These are phyloP conservation scores for Drosophila eugracilis DNA, from an alignment of 1,140 invertebrate genomes.

Conservation along the genomic window DNA sequence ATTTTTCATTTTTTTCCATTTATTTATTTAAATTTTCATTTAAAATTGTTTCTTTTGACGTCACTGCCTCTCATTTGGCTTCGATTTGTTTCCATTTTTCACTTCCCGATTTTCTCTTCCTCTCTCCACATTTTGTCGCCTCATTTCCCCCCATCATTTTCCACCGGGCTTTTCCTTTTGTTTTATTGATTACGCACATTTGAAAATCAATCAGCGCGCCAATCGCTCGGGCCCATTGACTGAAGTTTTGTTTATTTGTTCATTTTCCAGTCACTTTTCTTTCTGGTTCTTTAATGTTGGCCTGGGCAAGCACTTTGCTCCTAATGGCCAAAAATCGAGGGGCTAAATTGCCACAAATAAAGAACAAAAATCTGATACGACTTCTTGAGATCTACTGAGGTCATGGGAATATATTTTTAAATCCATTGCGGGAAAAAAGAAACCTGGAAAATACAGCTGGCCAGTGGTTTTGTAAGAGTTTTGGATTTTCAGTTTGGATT, in stretches of 20 bases:
- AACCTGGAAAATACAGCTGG: background rate
- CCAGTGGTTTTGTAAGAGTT: no score
- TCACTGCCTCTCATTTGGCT: slow-evolving; percentile 19
- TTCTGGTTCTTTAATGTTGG: slow-evolving; percentile 23
- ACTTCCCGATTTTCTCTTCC: background rate
- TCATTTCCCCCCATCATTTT: slow-evolving; percentile 6
- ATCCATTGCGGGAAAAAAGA: background rate
- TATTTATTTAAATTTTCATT: slow-evolving; percentile 60
- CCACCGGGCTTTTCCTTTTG: slow-evolving; percentile 28
- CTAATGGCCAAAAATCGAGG: slow-evolving; percentile 45
- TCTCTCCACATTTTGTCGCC: slow-evolving; percentile 11
- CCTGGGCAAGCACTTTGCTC: slow-evolving; percentile 47
- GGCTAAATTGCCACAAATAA: slow-evolving; percentile 40
- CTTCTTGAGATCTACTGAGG: slow-evolving; percentile 13
- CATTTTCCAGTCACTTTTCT: slow-evolving; percentile 34
- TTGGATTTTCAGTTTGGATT: no score
- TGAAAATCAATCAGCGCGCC: slow-evolving; percentile 65
- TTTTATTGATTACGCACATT: slow-evolving; percentile 78
- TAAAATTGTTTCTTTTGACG: slow-evolving; percentile 57
- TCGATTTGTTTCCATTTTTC: slow-evolving; percentile 13
- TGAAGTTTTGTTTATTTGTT: slow-evolving; percentile 76
- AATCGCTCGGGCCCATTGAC: slow-evolving; percentile 56
- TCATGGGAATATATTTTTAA: slow-evolving; percentile 7
- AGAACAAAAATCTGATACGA: background rate
- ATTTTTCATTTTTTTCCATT: no score